Percentiles rank a stretch among this genome's conserved stretches.
Evolutionary conservation across 1,140 invertebrate species (phyloP).

Genomic region (Cryptotermes secundus): DNA sequence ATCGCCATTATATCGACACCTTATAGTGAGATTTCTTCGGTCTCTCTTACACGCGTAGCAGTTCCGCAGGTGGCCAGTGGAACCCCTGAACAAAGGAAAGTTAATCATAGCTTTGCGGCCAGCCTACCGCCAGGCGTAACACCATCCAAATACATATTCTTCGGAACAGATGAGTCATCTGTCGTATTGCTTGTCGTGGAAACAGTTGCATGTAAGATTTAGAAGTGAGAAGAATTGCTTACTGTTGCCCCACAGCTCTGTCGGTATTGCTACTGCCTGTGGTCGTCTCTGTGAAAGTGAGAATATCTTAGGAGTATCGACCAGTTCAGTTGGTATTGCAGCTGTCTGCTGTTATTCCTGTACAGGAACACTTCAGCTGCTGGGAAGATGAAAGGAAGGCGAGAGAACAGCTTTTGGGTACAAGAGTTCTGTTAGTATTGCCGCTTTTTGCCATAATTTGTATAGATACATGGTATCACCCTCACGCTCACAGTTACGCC

Average conservation of each 20-base stretch:
- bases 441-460: too few relatives aligned
- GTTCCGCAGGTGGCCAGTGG: neutral
- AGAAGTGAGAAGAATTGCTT: neutral
- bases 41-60: neutral
- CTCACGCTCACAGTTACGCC: too few relatives aligned
- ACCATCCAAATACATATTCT: neutral
- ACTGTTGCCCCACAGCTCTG: neutral
- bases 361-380: too few relatives aligned
- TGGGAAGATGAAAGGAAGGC: too few relatives aligned
- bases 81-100: conserved; percentile 15
- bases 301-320: too few relatives aligned
- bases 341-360: too few relatives aligned
- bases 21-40: neutral
- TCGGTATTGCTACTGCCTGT: too few relatives aligned
- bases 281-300: too few relatives aligned
- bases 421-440: too few relatives aligned
- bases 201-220: neutral
- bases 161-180: neutral
- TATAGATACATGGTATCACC: too few relatives aligned
- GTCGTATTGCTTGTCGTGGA: neutral
- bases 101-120: neutral
- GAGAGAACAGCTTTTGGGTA: too few relatives aligned
- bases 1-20: neutral
- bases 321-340: too few relatives aligned
- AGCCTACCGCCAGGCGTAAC: neutral